Conservation (phyloP, 2,113 vertebrate genomes). For the Plectropomus leopardus region DNA sequence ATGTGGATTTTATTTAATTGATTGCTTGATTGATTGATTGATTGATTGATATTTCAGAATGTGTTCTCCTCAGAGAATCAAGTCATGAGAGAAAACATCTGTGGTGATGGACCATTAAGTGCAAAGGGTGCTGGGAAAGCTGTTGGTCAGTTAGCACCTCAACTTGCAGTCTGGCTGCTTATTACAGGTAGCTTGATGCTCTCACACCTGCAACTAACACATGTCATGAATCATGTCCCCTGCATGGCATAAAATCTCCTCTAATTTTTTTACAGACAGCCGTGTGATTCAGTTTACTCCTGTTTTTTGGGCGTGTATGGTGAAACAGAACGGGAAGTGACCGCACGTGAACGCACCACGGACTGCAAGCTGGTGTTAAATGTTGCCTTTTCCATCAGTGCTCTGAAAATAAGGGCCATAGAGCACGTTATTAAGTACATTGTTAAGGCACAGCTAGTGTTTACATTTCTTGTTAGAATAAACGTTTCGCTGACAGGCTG, state of each 20-base stretch:
- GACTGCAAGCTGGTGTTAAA: too few species aligned
- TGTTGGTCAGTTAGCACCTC: too few species aligned
- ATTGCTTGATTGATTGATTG: too few species aligned
- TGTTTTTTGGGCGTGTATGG: background rate
- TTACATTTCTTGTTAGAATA: background rate
- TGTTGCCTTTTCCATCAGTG: background rate
- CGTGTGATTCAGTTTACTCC: background rate
- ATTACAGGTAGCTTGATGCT: background rate
- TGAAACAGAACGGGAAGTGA: slow-evolving; percentile 1
- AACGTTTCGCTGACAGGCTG: background rate
- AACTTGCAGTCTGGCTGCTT: background rate
- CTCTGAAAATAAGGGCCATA: background rate
- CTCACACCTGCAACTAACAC: background rate
- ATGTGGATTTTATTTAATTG: too few species aligned
- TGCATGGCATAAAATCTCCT: background rate
- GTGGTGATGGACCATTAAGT: too few species aligned
- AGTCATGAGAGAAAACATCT: too few species aligned
- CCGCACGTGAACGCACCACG: slow-evolving; percentile 7
- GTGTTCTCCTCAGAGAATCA: too few species aligned
- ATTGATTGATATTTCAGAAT: too few species aligned
- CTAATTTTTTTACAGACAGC: background rate
- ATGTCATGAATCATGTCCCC: background rate
- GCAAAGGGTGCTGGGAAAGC: too few species aligned
- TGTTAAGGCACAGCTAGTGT: background rate
- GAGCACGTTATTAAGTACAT: background rate